Base-by-base conservation (phyloP, 37 sponge, comb jelly and placozoan species). In the Beroe ovata region DNA sequence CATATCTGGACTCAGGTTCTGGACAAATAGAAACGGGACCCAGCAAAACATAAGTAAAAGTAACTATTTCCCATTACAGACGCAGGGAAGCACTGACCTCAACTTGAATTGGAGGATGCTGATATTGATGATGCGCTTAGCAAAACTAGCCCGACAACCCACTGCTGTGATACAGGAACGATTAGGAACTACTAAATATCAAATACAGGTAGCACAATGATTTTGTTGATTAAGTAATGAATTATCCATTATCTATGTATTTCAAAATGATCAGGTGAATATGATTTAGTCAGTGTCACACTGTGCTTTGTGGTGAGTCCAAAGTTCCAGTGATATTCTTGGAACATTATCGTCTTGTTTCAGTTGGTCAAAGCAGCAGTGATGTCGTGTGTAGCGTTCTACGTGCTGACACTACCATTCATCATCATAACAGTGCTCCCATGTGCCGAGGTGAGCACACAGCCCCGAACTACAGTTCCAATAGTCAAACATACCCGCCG, bases 31-130 rank as follows among this genome's bases (percentile, higher is more conserved):
- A n/a, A n/a, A n/a, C n/a, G n/a, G n/a, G n/a, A n/a, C n/a, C n/a
- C n/a, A n/a, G n/a, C n/a, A n/a, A n/a, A n/a, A n/a, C n/a, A n/a
- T n/a, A n/a, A n/a, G n/a, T n/a, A n/a, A n/a, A n/a, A n/a, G n/a
- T n/a, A n/a, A n/a, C n/a, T n/a, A n/a, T n/a, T n/a, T n/a, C 59
- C 64, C 26, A 8, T 63, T 63, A 8, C 64, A 63, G 64, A n/a
- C 25, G 8, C 64, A 63, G 64, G 26, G 64, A 19, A 28, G 71
- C 18, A 71, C 34, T n/a, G n/a, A n/a, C n/a, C n/a, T n/a, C n/a
- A n/a, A n/a, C n/a, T n/a, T n/a, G n/a, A 77, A 77, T 26, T 77
- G 84, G 84, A 77, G 84, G 28, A 77, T 77, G 84, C 23, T 77
- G 84, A 77, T 77, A 21, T 23, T 77, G 54, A 77, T 77, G 84